A percentile compares a stretch with the other conserved stretches of the same genome.
phyloP scores from a whole-genome alignment of 2,888 invertebrate species.

The Chirona hameri region DNA sequence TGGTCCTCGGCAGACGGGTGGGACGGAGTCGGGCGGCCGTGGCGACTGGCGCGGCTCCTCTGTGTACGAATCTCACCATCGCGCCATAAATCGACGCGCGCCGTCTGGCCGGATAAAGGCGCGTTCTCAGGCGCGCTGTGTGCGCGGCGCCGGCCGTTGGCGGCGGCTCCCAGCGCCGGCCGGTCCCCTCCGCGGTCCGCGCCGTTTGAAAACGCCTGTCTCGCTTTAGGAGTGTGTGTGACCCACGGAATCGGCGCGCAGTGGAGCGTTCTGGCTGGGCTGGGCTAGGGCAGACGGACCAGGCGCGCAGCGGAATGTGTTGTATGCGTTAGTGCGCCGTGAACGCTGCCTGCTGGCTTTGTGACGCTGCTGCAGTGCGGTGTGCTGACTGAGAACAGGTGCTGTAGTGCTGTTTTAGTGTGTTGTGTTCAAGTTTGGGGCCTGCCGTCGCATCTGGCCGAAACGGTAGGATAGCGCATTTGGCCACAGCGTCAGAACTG shows the following conservation, averaged over 20 bases:
- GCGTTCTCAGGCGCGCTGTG: conserved; percentile 5
- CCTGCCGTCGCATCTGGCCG: neutral
- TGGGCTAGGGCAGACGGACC: neutral
- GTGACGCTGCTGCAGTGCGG: neutral
- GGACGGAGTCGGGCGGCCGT: no score
- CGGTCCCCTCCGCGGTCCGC: neutral
- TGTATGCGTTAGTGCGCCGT: neutral
- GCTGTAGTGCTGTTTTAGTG: neutral
- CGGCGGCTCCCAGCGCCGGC: neutral
- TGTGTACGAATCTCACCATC: neutral
- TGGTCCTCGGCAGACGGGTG: no score
- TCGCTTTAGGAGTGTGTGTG: no score
- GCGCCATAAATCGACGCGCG: neutral
- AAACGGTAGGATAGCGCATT: neutral
- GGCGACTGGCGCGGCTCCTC: neutral
- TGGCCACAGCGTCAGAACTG: no score
- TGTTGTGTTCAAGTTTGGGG: no score
- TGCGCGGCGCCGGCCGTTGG: conserved; percentile 1
- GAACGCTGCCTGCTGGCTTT: no score
- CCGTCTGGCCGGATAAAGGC: neutral
- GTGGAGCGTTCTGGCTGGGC: neutral
- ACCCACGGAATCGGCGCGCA: no score
- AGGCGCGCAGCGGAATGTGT: neutral
- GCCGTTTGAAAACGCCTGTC: conserved; percentile 1
- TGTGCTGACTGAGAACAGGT: neutral